A percentile compares a stretch with the other conserved stretches of the same genome.
Conservation (phyloP, 2,797 vertebrate species). For the Vultur gryphus region DNA sequence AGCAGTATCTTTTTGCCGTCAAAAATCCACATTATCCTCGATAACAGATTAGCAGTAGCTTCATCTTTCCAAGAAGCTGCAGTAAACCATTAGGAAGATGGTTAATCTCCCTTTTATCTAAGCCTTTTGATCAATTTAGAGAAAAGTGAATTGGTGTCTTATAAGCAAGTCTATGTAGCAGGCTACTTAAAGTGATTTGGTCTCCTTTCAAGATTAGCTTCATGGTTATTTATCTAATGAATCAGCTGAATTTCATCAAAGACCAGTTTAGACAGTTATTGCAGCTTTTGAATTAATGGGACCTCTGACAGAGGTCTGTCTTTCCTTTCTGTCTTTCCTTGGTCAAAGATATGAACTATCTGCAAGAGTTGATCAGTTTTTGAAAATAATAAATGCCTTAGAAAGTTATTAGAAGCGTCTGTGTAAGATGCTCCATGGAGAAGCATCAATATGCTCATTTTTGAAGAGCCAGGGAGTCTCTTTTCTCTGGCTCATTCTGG, state of each 20-base stretch:
- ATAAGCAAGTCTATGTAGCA: neutral
- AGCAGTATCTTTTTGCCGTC: neutral
- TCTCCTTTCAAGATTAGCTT: neutral
- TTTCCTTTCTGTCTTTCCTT: neutral
- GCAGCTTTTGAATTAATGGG: neutral
- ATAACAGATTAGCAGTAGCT: neutral
- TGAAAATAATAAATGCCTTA: neutral
- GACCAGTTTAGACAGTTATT: neutral
- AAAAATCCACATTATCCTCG: neutral
- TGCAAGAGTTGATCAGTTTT: neutral
- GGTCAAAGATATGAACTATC: neutral
- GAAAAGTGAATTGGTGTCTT: constrained; percentile 8
- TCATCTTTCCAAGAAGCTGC: neutral
- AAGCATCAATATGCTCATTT: neutral
- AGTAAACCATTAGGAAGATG: neutral
- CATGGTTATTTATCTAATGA: neutral
- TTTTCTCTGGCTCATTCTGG: neutral
- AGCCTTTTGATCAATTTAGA: constrained; percentile 37
- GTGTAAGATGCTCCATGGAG: neutral
- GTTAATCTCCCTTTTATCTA: constrained; percentile 17
- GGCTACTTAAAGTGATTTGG: neutral
- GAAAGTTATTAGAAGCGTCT: neutral
- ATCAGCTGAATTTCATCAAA: neutral
- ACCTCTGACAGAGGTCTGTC: neutral
- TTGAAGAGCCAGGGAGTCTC: neutral